Percentiles rank a stretch among this genome's conserved stretches.
phyloP scores from a whole-genome alignment of 2,797 vertebrate genomes.

The Fundulus diaphanus region DNA sequence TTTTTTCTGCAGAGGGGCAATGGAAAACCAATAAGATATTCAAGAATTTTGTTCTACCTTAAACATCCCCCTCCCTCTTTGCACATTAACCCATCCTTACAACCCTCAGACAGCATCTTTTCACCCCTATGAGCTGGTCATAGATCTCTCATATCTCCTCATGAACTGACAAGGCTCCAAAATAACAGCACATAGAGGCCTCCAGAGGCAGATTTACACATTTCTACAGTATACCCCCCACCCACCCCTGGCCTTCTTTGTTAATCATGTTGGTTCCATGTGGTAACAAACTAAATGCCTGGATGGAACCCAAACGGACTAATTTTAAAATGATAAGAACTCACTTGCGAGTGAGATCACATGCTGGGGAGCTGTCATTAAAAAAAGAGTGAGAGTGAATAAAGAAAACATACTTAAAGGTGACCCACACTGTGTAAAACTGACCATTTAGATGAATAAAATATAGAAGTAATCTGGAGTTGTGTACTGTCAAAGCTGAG shows the following conservation, averaged over 20 bases:
- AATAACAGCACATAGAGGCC: slow-evolving; percentile 53
- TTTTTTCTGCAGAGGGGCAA: slow-evolving; percentile 70
- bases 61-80: slow-evolving; percentile 35
- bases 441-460: not conserved
- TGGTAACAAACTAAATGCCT: slow-evolving; percentile 37
- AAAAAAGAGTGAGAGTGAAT: not conserved
- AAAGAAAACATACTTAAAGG: slow-evolving; percentile 5
- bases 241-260: slow-evolving; percentile 16
- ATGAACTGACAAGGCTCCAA: slow-evolving; percentile 49
- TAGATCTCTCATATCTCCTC: slow-evolving; percentile 57
- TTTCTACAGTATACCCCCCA: slow-evolving; percentile 27
- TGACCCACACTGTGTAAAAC: slow-evolving; percentile 8
- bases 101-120: slow-evolving; percentile 33
- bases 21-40: slow-evolving; percentile 75
- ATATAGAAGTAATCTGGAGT: no score
- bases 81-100: slow-evolving; percentile 20
- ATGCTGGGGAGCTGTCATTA: not conserved
- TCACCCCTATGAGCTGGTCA: slow-evolving; percentile 62
- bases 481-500: no score
- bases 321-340: slow-evolving; percentile 52
- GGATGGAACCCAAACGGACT: slow-evolving; percentile 44
- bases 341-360: slow-evolving; percentile 29
- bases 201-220: slow-evolving; percentile 45
- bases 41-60: slow-evolving; percentile 71
- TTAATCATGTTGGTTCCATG: slow-evolving; percentile 44